Conservation (phyloP, 2,888 invertebrate species). For the Pyrrhia umbra region DNA sequence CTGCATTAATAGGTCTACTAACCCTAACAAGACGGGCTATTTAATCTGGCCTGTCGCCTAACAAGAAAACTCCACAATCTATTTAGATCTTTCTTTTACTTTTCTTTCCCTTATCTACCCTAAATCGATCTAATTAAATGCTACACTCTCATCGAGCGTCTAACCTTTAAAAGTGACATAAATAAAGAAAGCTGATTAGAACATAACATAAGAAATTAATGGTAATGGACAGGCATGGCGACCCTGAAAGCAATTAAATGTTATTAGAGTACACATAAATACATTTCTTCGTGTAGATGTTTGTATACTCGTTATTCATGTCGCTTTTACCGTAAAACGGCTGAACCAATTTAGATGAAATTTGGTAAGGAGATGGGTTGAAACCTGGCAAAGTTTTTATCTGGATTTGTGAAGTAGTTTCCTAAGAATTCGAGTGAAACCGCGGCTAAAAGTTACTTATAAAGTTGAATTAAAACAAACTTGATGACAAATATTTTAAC, state of each 20-base stretch:
- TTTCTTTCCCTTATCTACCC: conserved; percentile 28
- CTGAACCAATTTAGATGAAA: background rate
- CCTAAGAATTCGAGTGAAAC: too few relatives aligned
- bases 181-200: conserved; percentile 53
- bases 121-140: conserved; percentile 44
- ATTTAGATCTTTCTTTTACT: conserved; percentile 23
- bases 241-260: conserved; percentile 77
- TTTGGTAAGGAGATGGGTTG: too few relatives aligned
- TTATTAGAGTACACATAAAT: conserved; percentile 67
- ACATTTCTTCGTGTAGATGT: conserved; percentile 17
- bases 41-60: background rate
- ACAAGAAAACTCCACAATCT: conserved; percentile 24
- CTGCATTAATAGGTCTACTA: too few relatives aligned
- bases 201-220: conserved; percentile 50
- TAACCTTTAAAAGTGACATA: conserved; percentile 47
- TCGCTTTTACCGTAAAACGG: background rate
- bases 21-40: too few relatives aligned
- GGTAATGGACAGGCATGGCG: conserved; percentile 57
- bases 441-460: too few relatives aligned
- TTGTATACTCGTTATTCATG: background rate
- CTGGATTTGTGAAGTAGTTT: too few relatives aligned
- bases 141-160: background rate
- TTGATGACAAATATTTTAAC: too few relatives aligned
- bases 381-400: too few relatives aligned
- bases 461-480: too few relatives aligned